These are phyloP conservation scores for Onchidella celtica DNA, from an alignment of 2,888 invertebrate species.

Conservation along the genomic window DNA sequence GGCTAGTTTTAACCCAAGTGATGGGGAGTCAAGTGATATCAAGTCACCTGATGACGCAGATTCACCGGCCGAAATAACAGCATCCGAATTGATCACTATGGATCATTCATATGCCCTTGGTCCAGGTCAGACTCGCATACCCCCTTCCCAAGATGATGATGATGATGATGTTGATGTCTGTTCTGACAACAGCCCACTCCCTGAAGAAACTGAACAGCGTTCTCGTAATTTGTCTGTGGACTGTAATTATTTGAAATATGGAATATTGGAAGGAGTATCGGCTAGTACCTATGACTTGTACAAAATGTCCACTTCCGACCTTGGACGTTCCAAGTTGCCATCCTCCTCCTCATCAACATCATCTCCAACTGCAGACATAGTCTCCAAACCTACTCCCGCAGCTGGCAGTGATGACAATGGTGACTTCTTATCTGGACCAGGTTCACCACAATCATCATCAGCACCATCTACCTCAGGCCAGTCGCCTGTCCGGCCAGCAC, in stretches of 20 bases:
- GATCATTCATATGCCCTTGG: constrained; percentile 45
- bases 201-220: constrained; percentile 57
- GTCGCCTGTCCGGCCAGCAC: constrained; percentile 35
- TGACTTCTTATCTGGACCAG: constrained; percentile 16
- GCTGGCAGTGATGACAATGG: constrained; percentile 10
- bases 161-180: constrained; percentile 53
- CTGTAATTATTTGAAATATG: constrained; percentile 54
- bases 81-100: constrained; percentile 8
- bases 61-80: background rate
- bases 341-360: constrained; percentile 41
- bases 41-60: background rate
- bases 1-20: background rate
- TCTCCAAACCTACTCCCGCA: background rate
- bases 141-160: constrained; percentile 4
- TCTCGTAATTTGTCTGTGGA: constrained; percentile 56
- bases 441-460: background rate
- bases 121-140: constrained; percentile 19
- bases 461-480: background rate
- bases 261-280: constrained; percentile 49
- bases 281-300: constrained; percentile 45
- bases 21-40: background rate
- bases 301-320: constrained; percentile 23
- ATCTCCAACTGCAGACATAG: constrained; percentile 38
- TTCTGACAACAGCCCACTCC: constrained; percentile 50
- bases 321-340: constrained; percentile 21